Base-by-base conservation (phyloP, 2,797 vertebrate species). In the Liasis olivaceus region DNA sequence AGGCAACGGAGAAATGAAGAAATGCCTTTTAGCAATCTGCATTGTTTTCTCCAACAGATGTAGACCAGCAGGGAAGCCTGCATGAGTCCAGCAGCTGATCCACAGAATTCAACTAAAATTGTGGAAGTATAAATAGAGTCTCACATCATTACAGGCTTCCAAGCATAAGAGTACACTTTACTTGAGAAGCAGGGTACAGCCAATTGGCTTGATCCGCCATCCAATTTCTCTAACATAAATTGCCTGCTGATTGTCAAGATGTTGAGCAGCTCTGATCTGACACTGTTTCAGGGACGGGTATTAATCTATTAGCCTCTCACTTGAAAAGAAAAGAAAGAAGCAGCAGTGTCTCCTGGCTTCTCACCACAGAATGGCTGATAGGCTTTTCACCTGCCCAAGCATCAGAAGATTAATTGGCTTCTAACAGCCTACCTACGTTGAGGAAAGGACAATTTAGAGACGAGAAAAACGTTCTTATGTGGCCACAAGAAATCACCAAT, bases 341-440 rank as follows among this genome's bases (percentile, higher is more conserved):
- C 0, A 51, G 91, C 72, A 92, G 0, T 15, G 36, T 85, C 85
- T 95, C 91, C 92, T 66, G 60, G 84, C 94, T 81, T 20, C 93
- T 91, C 93, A 93, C 90, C 56, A 87, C 13, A 90, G 93, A n/a
- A 94, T 31, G 60, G n/a, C 13, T 12, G 77, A 93, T 77, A 89
- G 31, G 64, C 51, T 20, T 64, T 60, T 85, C 22, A 81, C 72
- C 87, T 54, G 81, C 17, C 31, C 91, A 87, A 24, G 51, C 0
- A 59, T 86, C 84, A 5, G 92, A 89, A 90, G 89, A 87, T 85
- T 77, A 77, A 93, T 94, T 24, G 0, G 0, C 90, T 69, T 47
- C 86, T 92, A 87, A 6, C 59, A 56, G 0, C 22, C 22, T 64
- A 89, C 28, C 69, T 13, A 0, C 91, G 62, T 72, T 54, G 60